Evolutionary conservation across 1,140 invertebrate genomes (phyloP).

Genomic region (Diachasmimorpha longicaudata): DNA sequence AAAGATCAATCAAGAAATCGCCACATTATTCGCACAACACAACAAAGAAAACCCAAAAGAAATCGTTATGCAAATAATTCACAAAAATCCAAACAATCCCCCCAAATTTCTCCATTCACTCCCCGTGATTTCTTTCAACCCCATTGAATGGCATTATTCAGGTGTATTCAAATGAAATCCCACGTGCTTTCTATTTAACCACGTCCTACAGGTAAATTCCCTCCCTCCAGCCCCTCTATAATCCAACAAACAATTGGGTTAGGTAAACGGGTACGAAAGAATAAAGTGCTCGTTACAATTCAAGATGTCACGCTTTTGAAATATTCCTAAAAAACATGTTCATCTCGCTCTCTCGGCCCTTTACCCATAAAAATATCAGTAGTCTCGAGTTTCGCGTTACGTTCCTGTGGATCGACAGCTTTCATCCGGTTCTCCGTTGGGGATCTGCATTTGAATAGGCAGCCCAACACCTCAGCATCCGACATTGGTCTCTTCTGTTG

Average conservation of each 20-base stretch:
- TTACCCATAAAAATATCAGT: conserved; percentile 18
- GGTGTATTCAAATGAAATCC: conserved; percentile 19
- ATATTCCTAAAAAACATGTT: conserved; percentile 11
- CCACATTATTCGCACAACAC: no score
- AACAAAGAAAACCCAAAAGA: neutral
- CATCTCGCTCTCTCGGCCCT: neutral
- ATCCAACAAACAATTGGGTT: neutral
- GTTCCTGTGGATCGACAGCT: conserved; percentile 5
- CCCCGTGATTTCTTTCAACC: neutral
- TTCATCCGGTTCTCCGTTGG: conserved; percentile 27
- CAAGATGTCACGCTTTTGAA: conserved; percentile 25
- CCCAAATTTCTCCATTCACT: neutral
- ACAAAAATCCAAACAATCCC: neutral
- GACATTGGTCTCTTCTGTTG: conserved; percentile 7
- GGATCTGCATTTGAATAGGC: conserved; percentile 35
- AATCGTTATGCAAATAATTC: neutral
- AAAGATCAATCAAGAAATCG: no score
- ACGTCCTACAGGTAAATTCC: neutral
- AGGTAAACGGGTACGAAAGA: conserved; percentile 10
- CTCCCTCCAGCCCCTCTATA: no score
- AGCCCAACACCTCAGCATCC: neutral
- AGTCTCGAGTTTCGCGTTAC: conserved; percentile 33
- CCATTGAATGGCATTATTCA: conserved; percentile 8
- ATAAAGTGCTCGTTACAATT: conserved; percentile 24
- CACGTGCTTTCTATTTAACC: neutral